Evolutionary conservation across 2,113 vertebrate species (phyloP).

Genomic region (Noctilio leporinus): DNA sequence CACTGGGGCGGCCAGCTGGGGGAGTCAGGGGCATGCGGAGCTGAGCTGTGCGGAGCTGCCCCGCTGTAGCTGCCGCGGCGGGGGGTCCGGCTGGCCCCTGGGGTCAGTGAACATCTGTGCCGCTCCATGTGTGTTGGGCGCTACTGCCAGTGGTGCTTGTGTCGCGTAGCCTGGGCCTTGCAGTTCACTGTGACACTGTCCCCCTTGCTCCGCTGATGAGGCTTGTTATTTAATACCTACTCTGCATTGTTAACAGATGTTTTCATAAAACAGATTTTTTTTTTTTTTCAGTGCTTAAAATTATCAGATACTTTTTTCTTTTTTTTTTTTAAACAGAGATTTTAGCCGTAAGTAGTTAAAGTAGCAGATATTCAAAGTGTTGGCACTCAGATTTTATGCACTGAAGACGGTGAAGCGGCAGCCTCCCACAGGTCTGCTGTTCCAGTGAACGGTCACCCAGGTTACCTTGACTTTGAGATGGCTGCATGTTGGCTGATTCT

Average conservation of each 20-base stretch:
- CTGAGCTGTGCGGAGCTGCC: accelerated
- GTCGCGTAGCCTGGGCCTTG: not conserved
- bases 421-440: not conserved
- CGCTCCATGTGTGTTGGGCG: not conserved
- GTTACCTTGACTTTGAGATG: not conserved
- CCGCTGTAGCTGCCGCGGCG: not conserved
- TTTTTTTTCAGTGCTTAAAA: no score
- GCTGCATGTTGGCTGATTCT: not conserved
- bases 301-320: no score
- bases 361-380: not conserved
- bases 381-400: not conserved
- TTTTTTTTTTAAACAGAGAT: no score
- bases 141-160: not conserved
- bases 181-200: not conserved
- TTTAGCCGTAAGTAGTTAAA: not conserved
- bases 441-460: no score
- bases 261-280: no score
- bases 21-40: no score
- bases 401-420: not conserved
- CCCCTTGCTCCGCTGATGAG: not conserved
- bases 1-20: not conserved
- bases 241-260: not conserved
- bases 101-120: not conserved
- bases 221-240: not conserved
- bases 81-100: accelerated